These are phyloP conservation scores for Acrobasis suavella DNA, from an alignment of 2,888 invertebrate species.

Conservation along the genomic window DNA sequence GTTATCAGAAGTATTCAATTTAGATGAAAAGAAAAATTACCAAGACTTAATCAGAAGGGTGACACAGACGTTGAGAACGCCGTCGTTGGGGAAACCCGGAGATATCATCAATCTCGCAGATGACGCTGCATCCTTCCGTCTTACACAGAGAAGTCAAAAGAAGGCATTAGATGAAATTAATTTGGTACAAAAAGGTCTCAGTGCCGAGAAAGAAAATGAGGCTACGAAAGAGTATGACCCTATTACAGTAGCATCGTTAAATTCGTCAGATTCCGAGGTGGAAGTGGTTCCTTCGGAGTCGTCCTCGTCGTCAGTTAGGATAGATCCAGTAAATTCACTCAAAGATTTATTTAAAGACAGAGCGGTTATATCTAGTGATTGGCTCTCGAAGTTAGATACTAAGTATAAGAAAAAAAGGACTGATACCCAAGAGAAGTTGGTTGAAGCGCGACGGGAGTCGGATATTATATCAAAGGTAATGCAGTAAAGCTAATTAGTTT, in stretches of 20 bases:
- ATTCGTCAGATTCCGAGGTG: constrained; percentile 73
- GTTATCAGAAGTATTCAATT: constrained; percentile 77
- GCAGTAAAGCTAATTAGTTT: too few species aligned
- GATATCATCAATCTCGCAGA: constrained; percentile 62
- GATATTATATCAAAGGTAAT: constrained; percentile 68
- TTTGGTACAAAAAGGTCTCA: constrained; percentile 55
- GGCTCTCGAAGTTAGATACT: constrained; percentile 76
- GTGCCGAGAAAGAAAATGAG: constrained; percentile 54
- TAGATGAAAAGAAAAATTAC: constrained; percentile 82
- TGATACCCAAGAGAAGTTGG: constrained; percentile 68
- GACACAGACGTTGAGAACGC: constrained; percentile 51
- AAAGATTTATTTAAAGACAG: constrained; percentile 79
- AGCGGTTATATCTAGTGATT: constrained; percentile 74
- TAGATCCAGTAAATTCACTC: constrained; percentile 80
- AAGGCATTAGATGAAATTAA: constrained; percentile 63
- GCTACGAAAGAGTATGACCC: constrained; percentile 65
- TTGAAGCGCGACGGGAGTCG: constrained; percentile 70
- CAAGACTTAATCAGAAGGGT: constrained; percentile 77
- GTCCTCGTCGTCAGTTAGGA: constrained; percentile 64
- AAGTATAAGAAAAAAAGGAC: constrained; percentile 71
- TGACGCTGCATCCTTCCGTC: constrained; percentile 61
- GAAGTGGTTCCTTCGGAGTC: constrained; percentile 69
- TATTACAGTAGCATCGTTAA: constrained; percentile 70
- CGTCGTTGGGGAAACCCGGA: constrained; percentile 45
- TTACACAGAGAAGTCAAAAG: constrained; percentile 60